phyloP scores from a whole-genome alignment of 2,888 invertebrate genomes.

The Melinopterus prodromus region DNA sequence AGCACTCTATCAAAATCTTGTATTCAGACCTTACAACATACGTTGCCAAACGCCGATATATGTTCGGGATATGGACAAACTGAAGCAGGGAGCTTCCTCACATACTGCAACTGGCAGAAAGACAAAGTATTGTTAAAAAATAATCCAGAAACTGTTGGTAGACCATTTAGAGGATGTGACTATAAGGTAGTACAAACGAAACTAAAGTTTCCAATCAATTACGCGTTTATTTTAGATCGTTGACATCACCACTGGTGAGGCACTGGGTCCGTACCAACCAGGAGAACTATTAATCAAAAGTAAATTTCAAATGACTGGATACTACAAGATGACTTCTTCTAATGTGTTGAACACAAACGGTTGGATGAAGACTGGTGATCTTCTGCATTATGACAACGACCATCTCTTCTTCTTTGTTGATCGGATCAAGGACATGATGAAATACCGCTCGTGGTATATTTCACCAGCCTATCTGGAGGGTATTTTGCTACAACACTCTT shows the following conservation, averaged over 20 bases:
- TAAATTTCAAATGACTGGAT: conserved; percentile 57
- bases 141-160: conserved; percentile 48
- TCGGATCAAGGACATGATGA: conserved; percentile 62
- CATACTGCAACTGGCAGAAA: conserved; percentile 45
- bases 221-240: conserved; percentile 40
- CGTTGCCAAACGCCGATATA: conserved; percentile 53
- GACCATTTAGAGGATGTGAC: conserved; percentile 45
- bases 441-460: conserved; percentile 43
- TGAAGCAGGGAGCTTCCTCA: conserved; percentile 50
- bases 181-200: conserved; percentile 48
- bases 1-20: neutral
- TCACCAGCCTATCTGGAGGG: conserved; percentile 44
- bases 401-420: conserved; percentile 63
- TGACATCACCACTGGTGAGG: conserved; percentile 51
- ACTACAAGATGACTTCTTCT: conserved; percentile 61
- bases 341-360: conserved; percentile 60
- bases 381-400: conserved; percentile 63
- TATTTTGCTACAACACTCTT: conserved; percentile 42
- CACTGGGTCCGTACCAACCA: conserved; percentile 59
- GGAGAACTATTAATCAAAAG: conserved; percentile 66
- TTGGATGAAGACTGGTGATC: conserved; percentile 65
- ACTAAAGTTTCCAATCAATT: no score
- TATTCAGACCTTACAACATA: conserved; percentile 47
- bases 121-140: conserved; percentile 46
- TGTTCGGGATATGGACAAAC: conserved; percentile 54